phyloP scores from a whole-genome alignment of 1,140 invertebrate species.

The Lysiphlebus fabarum region DNA sequence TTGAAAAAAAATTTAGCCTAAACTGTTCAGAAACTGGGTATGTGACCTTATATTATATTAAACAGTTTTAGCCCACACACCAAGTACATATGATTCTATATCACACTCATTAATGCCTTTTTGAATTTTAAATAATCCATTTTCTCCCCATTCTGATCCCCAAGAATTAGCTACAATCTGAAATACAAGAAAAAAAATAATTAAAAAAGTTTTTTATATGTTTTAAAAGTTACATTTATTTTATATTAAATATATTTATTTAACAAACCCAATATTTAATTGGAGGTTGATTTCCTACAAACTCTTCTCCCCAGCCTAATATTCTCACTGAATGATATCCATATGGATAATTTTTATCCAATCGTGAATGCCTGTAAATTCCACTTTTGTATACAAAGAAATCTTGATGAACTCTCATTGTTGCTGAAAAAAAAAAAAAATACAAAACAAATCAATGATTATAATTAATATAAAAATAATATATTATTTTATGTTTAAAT shows the following conservation, averaged over 20 bases:
- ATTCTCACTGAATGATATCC: conserved; percentile 89
- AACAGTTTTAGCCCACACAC: conserved; percentile 64
- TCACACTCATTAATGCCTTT: conserved; percentile 79
- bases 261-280: conserved; percentile 84
- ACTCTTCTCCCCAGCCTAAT: conserved; percentile 85
- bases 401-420: conserved; percentile 83
- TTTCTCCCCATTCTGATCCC: conserved; percentile 85
- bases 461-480: background rate
- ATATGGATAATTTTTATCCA: conserved; percentile 56
- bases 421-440: conserved; percentile 61
- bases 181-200: conserved; percentile 28
- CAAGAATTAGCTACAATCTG: conserved; percentile 89
- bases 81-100: conserved; percentile 82
- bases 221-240: too few species aligned
- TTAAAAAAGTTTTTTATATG: too few species aligned
- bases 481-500: background rate
- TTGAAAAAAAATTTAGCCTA: too few species aligned
- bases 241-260: conserved; percentile 5
- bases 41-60: conserved; percentile 24
- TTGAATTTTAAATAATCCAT: conserved; percentile 78
- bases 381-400: conserved; percentile 86
- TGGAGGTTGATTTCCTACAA: conserved; percentile 46
- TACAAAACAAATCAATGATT: background rate
- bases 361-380: conserved; percentile 69
- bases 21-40: too few species aligned